phyloP scores from a whole-genome alignment of 2,888 invertebrate genomes.

The Trypoxylon attenuatum region DNA sequence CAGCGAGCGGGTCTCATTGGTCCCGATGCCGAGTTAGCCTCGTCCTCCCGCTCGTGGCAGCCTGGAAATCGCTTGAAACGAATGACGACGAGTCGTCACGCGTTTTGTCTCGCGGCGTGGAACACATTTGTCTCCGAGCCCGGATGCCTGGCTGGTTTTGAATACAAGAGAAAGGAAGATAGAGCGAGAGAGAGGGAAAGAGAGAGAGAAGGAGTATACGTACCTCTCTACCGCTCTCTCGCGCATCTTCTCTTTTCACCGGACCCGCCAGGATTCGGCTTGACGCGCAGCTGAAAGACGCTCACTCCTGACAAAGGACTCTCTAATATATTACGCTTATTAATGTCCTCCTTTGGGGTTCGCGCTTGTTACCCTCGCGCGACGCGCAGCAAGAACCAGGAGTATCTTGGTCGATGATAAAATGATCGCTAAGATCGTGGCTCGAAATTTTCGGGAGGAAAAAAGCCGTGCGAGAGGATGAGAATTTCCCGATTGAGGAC shows the following conservation, averaged over 20 bases:
- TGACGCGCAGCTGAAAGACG: slow-evolving; percentile 64
- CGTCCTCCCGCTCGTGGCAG: slow-evolving; percentile 32
- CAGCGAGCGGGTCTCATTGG: slow-evolving; percentile 47
- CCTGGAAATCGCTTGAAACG: slow-evolving; percentile 58
- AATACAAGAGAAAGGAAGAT: no score
- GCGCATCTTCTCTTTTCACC: slow-evolving; percentile 39
- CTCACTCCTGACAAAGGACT: slow-evolving; percentile 65
- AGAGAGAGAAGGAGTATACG: no score
- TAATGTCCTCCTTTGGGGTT: no score
- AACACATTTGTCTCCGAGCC: slow-evolving; percentile 59
- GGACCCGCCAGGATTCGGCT: slow-evolving; percentile 52
- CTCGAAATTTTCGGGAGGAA: no score
- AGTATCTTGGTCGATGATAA: background rate
- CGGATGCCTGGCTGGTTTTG: slow-evolving; percentile 48
- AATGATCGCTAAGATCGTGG: background rate
- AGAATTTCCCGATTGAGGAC: slow-evolving; percentile 5
- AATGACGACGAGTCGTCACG: slow-evolving; percentile 53
- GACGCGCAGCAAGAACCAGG: slow-evolving; percentile 16
- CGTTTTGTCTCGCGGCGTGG: slow-evolving; percentile 58
- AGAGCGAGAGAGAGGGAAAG: no score
- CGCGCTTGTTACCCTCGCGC: slow-evolving; percentile 36
- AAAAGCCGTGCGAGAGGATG: slow-evolving; percentile 18
- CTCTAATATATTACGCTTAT: slow-evolving; percentile 72
- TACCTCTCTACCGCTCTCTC: slow-evolving; percentile 19
- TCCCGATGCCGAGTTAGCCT: slow-evolving; percentile 27